Base-by-base conservation (phyloP, 2,113 vertebrate genomes). In the Bufo bufo region DNA sequence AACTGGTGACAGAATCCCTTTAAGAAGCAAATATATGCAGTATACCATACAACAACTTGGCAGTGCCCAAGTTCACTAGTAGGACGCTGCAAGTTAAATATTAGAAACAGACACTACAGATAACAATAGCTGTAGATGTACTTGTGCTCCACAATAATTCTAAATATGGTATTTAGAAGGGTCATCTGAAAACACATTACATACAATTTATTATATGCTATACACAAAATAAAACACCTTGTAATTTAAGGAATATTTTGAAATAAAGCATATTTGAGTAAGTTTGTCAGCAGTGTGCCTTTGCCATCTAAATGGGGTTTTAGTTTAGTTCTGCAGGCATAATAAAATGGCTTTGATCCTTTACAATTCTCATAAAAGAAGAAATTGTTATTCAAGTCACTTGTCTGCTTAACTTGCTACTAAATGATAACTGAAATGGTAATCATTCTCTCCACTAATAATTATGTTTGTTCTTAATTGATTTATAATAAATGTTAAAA, bases 401-500 rank as follows among this genome's bases (percentile, higher is more conserved):
- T 47, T 74, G 43, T 19, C 43, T 74, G 71, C 71, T 74, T 74
- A 43, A 74, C 71, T 47, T 47, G 71, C 43, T 8, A 74, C 45
- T 47, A 74, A 74, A 74, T 49, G 17, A 47, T 74, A 74, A 74
- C 49, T 74, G 71, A 74, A 74, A 74, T 74, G 43, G 14, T 74
- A 74, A 74, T 74, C 45, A 74, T 74, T 74, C 66, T 63, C 61
- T 71, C 9, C 69, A 16, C 43, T 74, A 74, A 47, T 49, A 74
- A 19, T 74, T 43, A 7, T 47, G 71, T 74, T 74, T 74, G 71
- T 74, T 74, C 45, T 16, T 47, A 47, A 74, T 74, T 74, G 43
- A 74, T 74, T 74, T 74, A 74, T 74, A 74, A 74, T 74, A 74
- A 74, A 74, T 47, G 71, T 47, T 47, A 49, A 74, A 74, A 74